Base-by-base conservation (phyloP, 2,888 invertebrate genomes). In the Cheilosia soror region DNA sequence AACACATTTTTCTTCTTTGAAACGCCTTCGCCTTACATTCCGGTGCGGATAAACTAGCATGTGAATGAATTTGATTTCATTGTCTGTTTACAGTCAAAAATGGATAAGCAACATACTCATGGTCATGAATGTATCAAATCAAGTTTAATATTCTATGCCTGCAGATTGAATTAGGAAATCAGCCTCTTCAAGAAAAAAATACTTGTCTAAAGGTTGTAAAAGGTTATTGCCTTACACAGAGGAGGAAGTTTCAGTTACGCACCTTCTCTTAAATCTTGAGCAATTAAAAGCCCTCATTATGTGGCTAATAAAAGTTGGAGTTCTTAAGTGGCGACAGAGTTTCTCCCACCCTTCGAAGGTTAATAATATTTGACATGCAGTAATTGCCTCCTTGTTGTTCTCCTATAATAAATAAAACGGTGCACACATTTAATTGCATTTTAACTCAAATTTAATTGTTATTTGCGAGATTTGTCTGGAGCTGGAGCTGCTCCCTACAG, bases 291-390 rank as follows among this genome's bases (percentile, higher is more conserved):
- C 40, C 29, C 72, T 72, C 66, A 72, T 79, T 79, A 79, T 72
- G 66, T 65, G 72, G 79, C 66, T 60, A 65, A 72, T 71, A 78
- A 72, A 78, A 58, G 55, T 57, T 47, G 0, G 4, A 69, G 55
- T 55, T 44, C 80, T 57, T 69, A 87, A 87, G 87, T 77, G 85
- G 71, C 73, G 79, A 72, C 66, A 78, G 65, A 55, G 51, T 33
- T 37, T 40, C 57, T 37, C 29, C 7, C 15, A 4, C 15, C 20
- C 42, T 44, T 33, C 40, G 55, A 31, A 75, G 68, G 80, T 77
- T 76, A 63, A 60, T 76, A 58, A 71, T 71, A 53, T 65, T 82
- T 58, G 71, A 29, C 53, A 31, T 60, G 53, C 29, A 60, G 51
- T 71, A 76, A 76, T 82, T 76, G 76, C 58, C 71, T 71, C 13